phyloP scores from a whole-genome alignment of 2,888 invertebrate species.

The Machimus rusticus region DNA sequence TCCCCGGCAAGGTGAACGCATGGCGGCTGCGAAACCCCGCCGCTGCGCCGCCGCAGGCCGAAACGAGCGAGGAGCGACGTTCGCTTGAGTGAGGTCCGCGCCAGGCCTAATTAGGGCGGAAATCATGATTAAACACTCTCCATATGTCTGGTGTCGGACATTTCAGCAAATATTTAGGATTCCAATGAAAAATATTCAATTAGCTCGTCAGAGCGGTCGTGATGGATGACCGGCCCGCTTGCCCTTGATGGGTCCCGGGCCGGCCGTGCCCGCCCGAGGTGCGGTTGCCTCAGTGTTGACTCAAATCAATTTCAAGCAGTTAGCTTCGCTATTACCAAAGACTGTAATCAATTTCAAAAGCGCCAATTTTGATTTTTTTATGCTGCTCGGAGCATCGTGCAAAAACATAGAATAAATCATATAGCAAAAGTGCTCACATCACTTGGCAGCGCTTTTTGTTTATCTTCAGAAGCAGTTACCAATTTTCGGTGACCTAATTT shows the following conservation, averaged over 20 bases:
- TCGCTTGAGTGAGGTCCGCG: background rate
- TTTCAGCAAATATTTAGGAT: slow-evolving; percentile 39
- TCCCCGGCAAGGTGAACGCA: slow-evolving; percentile 10
- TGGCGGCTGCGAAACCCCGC: background rate
- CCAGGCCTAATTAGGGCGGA: slow-evolving; percentile 34
- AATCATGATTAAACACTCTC: slow-evolving; percentile 38
- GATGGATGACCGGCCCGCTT: slow-evolving; percentile 9
- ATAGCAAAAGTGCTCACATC: background rate
- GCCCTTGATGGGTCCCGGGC: background rate
- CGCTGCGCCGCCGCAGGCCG: background rate
- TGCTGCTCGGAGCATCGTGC: background rate
- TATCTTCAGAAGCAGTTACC: background rate
- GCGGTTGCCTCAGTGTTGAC: background rate
- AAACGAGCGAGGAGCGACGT: background rate
- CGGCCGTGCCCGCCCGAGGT: background rate
- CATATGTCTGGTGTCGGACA: slow-evolving; percentile 40
- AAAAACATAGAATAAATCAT: background rate
- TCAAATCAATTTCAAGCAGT: background rate
- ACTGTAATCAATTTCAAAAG: background rate
- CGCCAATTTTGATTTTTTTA: background rate
- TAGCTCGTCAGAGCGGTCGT: background rate
- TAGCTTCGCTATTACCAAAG: background rate
- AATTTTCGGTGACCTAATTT: background rate
- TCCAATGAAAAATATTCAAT: slow-evolving; percentile 39
- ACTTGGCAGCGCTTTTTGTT: background rate